These are phyloP conservation scores for Heterotilapia buettikoferi DNA, from an alignment of 2,113 vertebrate genomes.

Conservation along the genomic window DNA sequence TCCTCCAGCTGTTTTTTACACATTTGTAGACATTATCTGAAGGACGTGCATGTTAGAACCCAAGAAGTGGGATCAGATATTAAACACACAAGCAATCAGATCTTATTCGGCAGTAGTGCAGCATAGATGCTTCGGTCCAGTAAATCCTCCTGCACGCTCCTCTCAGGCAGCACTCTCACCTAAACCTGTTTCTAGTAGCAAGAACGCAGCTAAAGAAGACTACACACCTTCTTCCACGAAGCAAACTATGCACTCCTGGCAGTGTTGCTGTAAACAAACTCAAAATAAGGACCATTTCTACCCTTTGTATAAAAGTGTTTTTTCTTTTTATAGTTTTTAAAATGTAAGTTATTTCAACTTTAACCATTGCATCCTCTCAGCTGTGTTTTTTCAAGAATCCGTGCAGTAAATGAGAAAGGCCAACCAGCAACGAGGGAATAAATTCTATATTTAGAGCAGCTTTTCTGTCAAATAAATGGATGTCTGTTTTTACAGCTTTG, in stretches of 20 bases:
- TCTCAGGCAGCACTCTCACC: not conserved
- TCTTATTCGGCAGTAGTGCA: not conserved
- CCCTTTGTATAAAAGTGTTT: not conserved
- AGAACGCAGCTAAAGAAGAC: not conserved
- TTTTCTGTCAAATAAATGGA: not conserved
- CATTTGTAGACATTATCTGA: not conserved
- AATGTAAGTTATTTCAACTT: not conserved
- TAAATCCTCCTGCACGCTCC: not conserved
- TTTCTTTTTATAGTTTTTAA: not conserved
- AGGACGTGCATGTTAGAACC: not conserved
- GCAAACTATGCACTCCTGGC: not conserved
- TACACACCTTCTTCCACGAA: not conserved
- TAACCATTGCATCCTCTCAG: not conserved
- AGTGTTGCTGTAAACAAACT: not conserved
- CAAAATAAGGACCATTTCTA: not conserved
- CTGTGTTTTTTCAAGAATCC: not conserved
- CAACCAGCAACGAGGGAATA: not conserved
- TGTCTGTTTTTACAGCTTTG: not conserved
- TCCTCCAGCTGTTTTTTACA: not conserved
- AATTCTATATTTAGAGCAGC: not conserved
- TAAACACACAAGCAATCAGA: not conserved
- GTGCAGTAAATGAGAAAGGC: not conserved
- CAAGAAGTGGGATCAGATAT: not conserved
- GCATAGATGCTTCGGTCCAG: not conserved
- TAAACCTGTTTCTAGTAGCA: not conserved